A percentile compares a stretch with the other conserved stretches of the same genome.
Conservation (phyloP, 2,113 vertebrate species). For the Hemichromis elongatus region DNA sequence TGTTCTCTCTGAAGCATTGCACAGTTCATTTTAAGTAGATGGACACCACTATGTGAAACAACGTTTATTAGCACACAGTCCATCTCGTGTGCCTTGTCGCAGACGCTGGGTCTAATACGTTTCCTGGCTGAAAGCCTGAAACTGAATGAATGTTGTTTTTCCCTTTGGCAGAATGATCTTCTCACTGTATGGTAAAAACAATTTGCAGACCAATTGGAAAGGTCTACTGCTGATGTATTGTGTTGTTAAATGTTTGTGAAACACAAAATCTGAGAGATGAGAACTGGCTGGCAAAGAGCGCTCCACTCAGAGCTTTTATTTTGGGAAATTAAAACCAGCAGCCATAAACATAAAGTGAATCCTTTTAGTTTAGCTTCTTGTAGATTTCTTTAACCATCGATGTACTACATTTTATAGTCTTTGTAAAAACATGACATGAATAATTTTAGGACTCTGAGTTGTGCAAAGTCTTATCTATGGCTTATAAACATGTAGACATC, state of each 20-base stretch:
- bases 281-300: background rate
- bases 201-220: background rate
- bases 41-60: background rate
- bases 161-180: background rate
- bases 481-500: too few species aligned
- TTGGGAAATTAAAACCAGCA: background rate
- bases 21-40: background rate
- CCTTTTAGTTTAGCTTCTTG: background rate
- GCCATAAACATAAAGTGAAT: background rate
- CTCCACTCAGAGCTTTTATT: background rate
- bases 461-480: background rate
- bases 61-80: background rate
- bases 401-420: accelerated
- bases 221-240: background rate
- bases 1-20: background rate
- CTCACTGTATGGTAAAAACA: background rate
- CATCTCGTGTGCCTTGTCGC: background rate
- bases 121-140: background rate
- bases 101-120: background rate
- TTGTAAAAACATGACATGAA: background rate
- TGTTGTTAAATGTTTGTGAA: background rate
- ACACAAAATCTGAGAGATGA: background rate
- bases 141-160: background rate
- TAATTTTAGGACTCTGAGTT: background rate
- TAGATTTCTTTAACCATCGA: background rate